Evolutionary conservation across 2,797 vertebrate genomes (phyloP), one percentile per base, ranked within the genome.

Genomic region (Lerista edwardsae): DNA sequence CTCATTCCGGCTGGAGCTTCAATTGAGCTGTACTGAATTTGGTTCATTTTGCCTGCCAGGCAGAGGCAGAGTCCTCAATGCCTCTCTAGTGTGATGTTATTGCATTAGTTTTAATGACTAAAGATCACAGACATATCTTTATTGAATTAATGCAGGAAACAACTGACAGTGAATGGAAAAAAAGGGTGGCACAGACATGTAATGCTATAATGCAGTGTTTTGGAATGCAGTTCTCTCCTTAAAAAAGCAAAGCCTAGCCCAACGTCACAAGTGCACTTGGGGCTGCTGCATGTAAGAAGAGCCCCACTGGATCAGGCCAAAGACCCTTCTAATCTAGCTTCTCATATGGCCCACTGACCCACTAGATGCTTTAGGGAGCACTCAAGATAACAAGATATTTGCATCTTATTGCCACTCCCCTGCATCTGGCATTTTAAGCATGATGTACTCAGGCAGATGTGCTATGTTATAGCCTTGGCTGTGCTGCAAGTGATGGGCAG

Each of bases 81-180:
- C 87, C 80, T 64, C 73, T 86, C 79, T 85, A 21, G 27, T 4
- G 69, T 75, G 75, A 85, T 90, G 55, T 84, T 92, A 91, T 86
- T 93, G 83, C 86, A 87, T 92, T 94, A 89, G 88, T 90, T 89
- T 85, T 90, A 89, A 93, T 94, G 91, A 90, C 81, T 93, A 90
- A 91, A 93, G 79, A 93, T 92, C 85, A 76, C 69, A 88, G 88
- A 72, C 55, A 86, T 91, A 85, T 84, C 91, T 93, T 51, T 89
- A 91, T 79, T 91, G 83, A 91, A 93, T 94, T 93, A 93, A 81
- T 88, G 17, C 34, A 84, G 88, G 85, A 91, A 90, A 92, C 2
- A 27, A 84, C 62, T 86, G 87, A 90, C 91, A 93, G 88, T 72
- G 78, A 77, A 81, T 86, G 76, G 84, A 19, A 19, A 89, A 85